These are phyloP conservation scores for Pomacea maculata DNA, from an alignment of 1,140 invertebrate genomes.

Conservation along the genomic window DNA sequence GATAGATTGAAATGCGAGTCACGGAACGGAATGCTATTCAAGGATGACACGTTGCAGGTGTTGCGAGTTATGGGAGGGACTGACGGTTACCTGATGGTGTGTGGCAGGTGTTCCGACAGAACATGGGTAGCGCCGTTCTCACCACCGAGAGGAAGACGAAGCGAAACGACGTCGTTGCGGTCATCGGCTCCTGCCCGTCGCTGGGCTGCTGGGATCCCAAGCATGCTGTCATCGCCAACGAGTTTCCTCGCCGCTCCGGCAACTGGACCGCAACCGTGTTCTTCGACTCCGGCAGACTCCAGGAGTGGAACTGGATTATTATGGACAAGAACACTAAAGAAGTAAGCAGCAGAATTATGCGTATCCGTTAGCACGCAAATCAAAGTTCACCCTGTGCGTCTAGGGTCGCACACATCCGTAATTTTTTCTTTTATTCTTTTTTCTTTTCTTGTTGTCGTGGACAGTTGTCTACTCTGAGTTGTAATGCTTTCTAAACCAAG, in stretches of 20 bases:
- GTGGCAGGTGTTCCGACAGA: conserved; percentile 15
- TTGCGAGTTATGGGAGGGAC: too few relatives aligned
- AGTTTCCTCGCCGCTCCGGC: conserved; percentile 16
- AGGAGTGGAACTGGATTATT: conserved; percentile 26
- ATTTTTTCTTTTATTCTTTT: too few relatives aligned
- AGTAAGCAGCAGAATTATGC: background rate
- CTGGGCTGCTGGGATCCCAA: conserved; percentile 15
- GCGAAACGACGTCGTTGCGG: conserved; percentile 13
- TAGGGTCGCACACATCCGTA: too few relatives aligned
- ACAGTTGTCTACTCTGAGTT: too few relatives aligned
- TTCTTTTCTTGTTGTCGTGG: too few relatives aligned
- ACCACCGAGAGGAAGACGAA: background rate
- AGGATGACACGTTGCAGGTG: too few relatives aligned
- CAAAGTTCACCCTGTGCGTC: too few relatives aligned
- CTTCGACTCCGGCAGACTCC: conserved; percentile 8
- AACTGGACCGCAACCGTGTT: conserved; percentile 11
- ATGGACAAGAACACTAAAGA: background rate
- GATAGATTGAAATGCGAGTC: too few relatives aligned
- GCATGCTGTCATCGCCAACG: conserved; percentile 1
- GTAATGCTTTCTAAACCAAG: too few relatives aligned
- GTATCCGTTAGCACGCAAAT: too few relatives aligned
- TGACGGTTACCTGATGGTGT: too few relatives aligned
- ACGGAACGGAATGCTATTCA: too few relatives aligned
- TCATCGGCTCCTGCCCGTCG: background rate
- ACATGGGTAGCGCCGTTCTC: conserved; percentile 14